Evolutionary conservation across 2,888 invertebrate species (phyloP).

Genomic region (Cartodere bifasciata): DNA sequence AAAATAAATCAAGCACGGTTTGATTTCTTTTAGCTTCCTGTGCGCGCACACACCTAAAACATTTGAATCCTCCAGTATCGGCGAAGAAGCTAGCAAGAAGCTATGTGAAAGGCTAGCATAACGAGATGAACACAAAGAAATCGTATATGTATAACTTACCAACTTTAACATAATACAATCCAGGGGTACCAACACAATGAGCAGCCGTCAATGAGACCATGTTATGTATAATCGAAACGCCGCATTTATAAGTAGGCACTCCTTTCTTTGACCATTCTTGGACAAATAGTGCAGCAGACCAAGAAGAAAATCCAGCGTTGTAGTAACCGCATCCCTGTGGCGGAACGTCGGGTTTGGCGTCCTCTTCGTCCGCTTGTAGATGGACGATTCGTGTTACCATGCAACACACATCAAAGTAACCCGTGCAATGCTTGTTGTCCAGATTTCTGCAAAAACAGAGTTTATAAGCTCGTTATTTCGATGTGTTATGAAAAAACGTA

Average conservation of each 20-base stretch:
- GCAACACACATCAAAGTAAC: conserved; percentile 42
- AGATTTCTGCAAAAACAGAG: conserved; percentile 6
- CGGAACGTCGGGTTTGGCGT: conserved; percentile 16
- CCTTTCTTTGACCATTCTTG: conserved; percentile 37
- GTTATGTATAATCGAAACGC: conserved; percentile 60
- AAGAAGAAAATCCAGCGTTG: conserved; percentile 56
- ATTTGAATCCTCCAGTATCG: no score
- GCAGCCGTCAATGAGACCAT: conserved; percentile 61
- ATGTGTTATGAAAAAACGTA: no score
- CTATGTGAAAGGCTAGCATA: no score
- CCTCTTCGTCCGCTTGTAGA: conserved; percentile 14
- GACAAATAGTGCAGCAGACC: conserved; percentile 59
- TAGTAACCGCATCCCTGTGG: conserved; percentile 49
- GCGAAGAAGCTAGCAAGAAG: no score
- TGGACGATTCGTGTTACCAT: conserved; percentile 22
- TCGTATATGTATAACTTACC: conserved; percentile 11
- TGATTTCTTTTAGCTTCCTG: no score
- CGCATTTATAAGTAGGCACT: conserved; percentile 50
- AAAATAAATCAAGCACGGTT: no score
- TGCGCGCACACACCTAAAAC: no score
- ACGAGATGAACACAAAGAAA: no score
- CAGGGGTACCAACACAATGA: conserved; percentile 44
- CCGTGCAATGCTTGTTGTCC: conserved; percentile 29
- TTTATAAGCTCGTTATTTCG: background rate
- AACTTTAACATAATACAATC: conserved; percentile 14